Percentiles rank a stretch among this genome's conserved stretches.
These are phyloP conservation scores for Apeira syringaria DNA, from an alignment of 2,888 invertebrate genomes.

Conservation along the genomic window DNA sequence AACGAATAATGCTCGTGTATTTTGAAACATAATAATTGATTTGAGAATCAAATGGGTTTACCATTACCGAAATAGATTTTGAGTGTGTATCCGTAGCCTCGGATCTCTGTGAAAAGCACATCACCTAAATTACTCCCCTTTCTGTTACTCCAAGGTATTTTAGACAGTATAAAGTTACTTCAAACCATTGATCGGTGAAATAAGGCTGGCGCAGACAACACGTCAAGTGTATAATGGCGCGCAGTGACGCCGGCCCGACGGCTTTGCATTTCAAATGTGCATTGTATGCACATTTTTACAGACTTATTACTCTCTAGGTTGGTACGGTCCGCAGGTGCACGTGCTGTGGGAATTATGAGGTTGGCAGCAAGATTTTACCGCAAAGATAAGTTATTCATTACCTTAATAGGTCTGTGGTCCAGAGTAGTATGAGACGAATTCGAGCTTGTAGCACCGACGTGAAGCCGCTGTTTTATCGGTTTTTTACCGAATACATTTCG, in stretches of 20 bases:
- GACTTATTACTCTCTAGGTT: slow-evolving; percentile 74
- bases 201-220: slow-evolving; percentile 21
- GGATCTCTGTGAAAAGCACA: no score
- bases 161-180: slow-evolving; percentile 5
- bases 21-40: no score
- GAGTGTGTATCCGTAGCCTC: no score
- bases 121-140: neutral
- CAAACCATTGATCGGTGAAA: slow-evolving; percentile 4
- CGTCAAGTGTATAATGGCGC: slow-evolving; percentile 57
- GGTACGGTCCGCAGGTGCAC: slow-evolving; percentile 47
- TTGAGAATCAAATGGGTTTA: no score
- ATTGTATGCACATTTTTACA: slow-evolving; percentile 84
- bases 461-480: no score
- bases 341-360: neutral
- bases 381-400: neutral
- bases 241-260: slow-evolving; percentile 60
- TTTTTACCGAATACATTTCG: no score
- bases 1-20: no score
- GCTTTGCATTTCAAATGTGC: slow-evolving; percentile 80
- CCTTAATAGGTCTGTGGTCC: no score
- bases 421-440: no score
- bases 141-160: slow-evolving; percentile 2
- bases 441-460: no score
- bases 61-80: no score
- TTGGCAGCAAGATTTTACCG: neutral